A percentile compares a stretch with the other conserved stretches of the same genome.
phyloP scores from a whole-genome alignment of 2,888 invertebrate species.

The Poecilobothrus nobilitatus region DNA sequence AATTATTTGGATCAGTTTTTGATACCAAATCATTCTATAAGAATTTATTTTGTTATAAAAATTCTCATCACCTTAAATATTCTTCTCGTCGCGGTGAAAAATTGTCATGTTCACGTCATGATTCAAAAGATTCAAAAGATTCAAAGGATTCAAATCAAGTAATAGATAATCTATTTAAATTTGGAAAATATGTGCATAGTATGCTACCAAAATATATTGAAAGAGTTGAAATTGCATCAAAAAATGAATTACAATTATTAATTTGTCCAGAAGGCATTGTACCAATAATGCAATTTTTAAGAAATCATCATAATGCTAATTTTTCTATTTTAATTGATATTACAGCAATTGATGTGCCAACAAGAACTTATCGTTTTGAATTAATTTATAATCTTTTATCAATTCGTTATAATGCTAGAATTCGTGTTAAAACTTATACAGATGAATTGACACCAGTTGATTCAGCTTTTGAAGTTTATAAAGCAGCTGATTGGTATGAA shows the following conservation, averaged over 20 bases:
- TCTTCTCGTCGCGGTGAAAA: too few relatives aligned
- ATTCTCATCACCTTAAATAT: too few relatives aligned
- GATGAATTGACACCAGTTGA: constrained; percentile 94
- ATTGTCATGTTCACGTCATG: too few relatives aligned
- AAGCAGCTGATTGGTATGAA: constrained; percentile 95
- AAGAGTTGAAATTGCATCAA: constrained; percentile 77
- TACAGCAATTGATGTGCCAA: constrained; percentile 91
- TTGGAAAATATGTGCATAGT: constrained; percentile 85
- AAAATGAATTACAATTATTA: constrained; percentile 83
- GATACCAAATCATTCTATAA: too few relatives aligned
- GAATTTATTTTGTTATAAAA: too few relatives aligned
- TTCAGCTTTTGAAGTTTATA: constrained; percentile 67
- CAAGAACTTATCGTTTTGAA: constrained; percentile 82
- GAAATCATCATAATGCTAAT: constrained; percentile 91
- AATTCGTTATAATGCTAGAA: constrained; percentile 81
- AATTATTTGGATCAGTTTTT: too few relatives aligned
- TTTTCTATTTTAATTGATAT: constrained; percentile 84
- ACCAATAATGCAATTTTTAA: constrained; percentile 84
- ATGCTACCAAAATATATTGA: constrained; percentile 95
- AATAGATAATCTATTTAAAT: constrained; percentile 32
- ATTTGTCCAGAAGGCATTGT: constrained; percentile 89
- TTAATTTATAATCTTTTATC: constrained; percentile 87
- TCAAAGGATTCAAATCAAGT: too few relatives aligned
- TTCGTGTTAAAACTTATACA: constrained; percentile 95
- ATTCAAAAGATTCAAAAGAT: too few relatives aligned